phyloP scores from a whole-genome alignment of 2,113 vertebrate species.

The Pitta sordida region DNA sequence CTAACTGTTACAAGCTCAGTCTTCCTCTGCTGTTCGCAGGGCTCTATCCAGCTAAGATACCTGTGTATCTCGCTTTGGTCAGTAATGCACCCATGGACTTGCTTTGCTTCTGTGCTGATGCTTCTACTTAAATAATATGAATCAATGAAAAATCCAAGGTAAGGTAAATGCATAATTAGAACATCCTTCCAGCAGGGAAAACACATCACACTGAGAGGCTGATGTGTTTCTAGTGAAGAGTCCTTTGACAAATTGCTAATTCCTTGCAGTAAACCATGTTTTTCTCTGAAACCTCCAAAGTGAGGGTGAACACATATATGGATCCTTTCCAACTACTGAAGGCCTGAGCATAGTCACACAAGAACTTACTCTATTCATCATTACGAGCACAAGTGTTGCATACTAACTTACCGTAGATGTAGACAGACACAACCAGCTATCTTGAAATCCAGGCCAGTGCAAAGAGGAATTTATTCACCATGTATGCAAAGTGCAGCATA shows the following conservation, averaged over 20 bases:
- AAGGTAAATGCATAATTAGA: not conserved
- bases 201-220: not conserved
- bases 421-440: not conserved
- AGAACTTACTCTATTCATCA: not conserved
- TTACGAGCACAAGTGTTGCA: not conserved
- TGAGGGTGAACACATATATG: not conserved
- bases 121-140: not conserved
- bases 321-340: not conserved
- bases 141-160: not conserved
- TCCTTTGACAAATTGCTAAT: not conserved
- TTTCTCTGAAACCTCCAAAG: not conserved
- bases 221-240: not conserved
- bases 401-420: not conserved
- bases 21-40: not conserved
- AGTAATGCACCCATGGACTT: not conserved
- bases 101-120: not conserved
- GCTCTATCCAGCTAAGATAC: not conserved
- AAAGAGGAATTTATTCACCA: not conserved
- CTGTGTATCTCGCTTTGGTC: not conserved
- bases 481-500: not conserved
- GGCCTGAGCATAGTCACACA: not conserved
- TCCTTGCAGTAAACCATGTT: not conserved
- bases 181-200: not conserved
- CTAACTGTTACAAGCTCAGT: not conserved
- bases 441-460: not conserved